Conservation (phyloP, 2,888 invertebrate genomes). For the Steinernema hermaphroditum region DNA sequence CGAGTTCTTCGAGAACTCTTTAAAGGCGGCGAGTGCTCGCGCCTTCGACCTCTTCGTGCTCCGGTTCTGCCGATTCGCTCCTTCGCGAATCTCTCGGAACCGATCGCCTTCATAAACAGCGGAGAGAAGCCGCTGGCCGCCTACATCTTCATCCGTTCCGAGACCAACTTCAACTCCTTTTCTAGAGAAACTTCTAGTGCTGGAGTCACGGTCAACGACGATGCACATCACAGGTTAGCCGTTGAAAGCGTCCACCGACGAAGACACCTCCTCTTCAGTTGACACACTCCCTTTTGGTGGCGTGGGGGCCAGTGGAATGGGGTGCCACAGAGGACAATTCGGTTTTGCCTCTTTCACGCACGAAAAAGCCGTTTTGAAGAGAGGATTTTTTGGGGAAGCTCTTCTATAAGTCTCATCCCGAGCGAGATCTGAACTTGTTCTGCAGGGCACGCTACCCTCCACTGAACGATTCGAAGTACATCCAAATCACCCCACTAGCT, state of each 20-base stretch:
- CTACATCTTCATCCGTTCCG: slow-evolving; percentile 78
- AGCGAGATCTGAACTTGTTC: slow-evolving; percentile 15
- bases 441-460: slow-evolving; percentile 60
- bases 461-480: slow-evolving; percentile 49
- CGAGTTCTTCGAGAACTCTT: slow-evolving; percentile 77
- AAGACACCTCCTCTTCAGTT: slow-evolving; percentile 90
- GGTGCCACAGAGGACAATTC: slow-evolving; percentile 80
- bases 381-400: slow-evolving; percentile 61
- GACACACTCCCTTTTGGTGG: no score
- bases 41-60: slow-evolving; percentile 78
- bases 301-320: no score
- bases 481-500: slow-evolving; percentile 48
- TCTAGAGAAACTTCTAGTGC: slow-evolving; percentile 75
- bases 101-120: slow-evolving; percentile 79
- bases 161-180: slow-evolving; percentile 41
- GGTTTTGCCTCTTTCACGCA: slow-evolving; percentile 92
- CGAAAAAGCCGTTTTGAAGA: slow-evolving; percentile 77
- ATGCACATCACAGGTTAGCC: slow-evolving; percentile 77
- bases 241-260: slow-evolving; percentile 74
- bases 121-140: slow-evolving; percentile 85
- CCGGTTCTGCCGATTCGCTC: slow-evolving; percentile 87
- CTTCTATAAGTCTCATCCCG: slow-evolving; percentile 41
- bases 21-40: slow-evolving; percentile 78
- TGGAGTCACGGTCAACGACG: slow-evolving; percentile 82
- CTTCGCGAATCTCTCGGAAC: slow-evolving; percentile 82